Evolutionary conservation across 2,113 vertebrate genomes (phyloP).

Genomic region (Lagopus leucura): DNA sequence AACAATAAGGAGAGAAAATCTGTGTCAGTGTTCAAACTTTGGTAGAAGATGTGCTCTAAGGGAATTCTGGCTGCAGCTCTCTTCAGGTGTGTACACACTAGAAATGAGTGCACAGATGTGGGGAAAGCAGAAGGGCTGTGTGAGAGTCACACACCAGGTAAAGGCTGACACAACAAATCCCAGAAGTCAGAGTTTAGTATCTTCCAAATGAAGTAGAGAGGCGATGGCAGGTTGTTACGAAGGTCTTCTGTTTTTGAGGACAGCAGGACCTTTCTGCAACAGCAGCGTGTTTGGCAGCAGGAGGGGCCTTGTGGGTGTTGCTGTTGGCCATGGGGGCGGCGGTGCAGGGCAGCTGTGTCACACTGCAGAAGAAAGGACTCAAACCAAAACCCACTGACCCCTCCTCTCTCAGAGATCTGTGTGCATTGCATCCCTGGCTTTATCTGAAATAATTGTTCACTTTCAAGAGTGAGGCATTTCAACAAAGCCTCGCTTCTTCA

Average conservation of each 20-base stretch:
- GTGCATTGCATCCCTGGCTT: neutral
- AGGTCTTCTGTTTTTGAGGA: neutral
- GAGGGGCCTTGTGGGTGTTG: neutral
- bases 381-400: neutral
- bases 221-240: neutral
- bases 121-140: neutral
- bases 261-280: neutral
- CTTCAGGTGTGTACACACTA: neutral
- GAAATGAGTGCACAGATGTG: neutral
- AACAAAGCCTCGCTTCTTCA: slow-evolving; percentile 15
- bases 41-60: neutral
- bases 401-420: neutral
- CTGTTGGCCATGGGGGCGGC: neutral
- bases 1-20: neutral
- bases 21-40: neutral
- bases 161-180: neutral
- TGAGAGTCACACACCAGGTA: neutral
- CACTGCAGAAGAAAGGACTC: neutral
- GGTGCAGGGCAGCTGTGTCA: neutral
- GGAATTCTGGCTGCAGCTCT: neutral
- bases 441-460: slow-evolving; percentile 10
- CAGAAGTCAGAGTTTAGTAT: neutral
- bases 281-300: neutral
- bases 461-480: slow-evolving; percentile 20
- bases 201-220: neutral